These are phyloP conservation scores for Ceyx cyanopectus DNA, from an alignment of 2,113 vertebrate species.

Conservation along the genomic window DNA sequence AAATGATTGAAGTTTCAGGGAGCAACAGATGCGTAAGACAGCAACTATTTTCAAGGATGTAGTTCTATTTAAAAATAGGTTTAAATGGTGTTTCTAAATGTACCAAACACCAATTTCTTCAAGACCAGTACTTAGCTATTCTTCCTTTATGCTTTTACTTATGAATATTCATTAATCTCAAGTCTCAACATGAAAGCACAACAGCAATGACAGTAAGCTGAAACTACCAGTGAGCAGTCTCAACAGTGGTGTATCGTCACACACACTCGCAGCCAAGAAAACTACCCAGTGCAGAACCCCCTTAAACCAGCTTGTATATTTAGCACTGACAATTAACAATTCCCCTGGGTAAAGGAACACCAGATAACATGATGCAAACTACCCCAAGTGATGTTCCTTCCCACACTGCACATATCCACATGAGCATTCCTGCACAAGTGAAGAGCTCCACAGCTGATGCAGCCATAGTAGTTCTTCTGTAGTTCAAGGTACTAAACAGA, in stretches of 20 bases:
- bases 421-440: not conserved
- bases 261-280: not conserved
- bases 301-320: not conserved
- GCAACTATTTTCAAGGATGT: not conserved
- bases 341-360: not conserved
- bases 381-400: not conserved
- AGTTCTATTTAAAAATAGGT: not conserved
- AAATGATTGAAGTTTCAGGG: not conserved
- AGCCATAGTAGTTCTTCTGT: not conserved
- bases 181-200: not conserved
- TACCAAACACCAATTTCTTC: not conserved
- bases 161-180: not conserved
- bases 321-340: not conserved
- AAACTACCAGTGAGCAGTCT: not conserved
- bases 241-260: rapidly evolving
- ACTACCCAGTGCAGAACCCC: not conserved
- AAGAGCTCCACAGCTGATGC: not conserved
- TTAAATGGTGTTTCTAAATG: not conserved
- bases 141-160: not conserved
- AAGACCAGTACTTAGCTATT: not conserved
- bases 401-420: not conserved
- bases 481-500: not conserved
- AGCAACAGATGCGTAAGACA: not conserved
- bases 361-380: rapidly evolving
- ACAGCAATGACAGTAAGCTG: not conserved